Conservation (phyloP, 2,888 invertebrate species). For the Agriotes lineatus region DNA sequence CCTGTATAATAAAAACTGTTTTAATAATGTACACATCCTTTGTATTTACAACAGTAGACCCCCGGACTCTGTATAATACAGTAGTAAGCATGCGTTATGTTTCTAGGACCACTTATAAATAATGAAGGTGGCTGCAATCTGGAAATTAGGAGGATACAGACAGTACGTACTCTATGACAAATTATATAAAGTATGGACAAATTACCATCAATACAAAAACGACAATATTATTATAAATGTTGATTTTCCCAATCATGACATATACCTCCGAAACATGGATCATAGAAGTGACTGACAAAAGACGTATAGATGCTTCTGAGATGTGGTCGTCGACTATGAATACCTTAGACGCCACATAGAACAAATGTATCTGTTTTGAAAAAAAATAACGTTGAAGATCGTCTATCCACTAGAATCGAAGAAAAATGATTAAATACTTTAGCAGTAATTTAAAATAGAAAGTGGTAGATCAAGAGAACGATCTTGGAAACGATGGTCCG, state of each 20-base stretch:
- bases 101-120: neutral
- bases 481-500: neutral
- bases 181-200: neutral
- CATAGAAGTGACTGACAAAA: neutral
- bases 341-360: neutral
- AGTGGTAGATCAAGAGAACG: neutral
- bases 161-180: neutral
- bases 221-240: neutral
- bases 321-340: no score
- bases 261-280: neutral
- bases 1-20: no score
- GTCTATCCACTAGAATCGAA: neutral
- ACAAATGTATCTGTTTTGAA: neutral
- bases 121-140: neutral
- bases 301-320: neutral
- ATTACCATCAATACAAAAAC: neutral
- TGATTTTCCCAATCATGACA: neutral
- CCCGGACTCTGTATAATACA: no score
- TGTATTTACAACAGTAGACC: no score
- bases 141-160: neutral
- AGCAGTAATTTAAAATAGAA: neutral
- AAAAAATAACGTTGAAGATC: neutral
- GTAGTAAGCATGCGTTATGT: neutral
- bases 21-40: no score
- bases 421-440: neutral